Base-by-base conservation (phyloP, 2,888 invertebrate genomes). In the Orchesella flavescens region DNA sequence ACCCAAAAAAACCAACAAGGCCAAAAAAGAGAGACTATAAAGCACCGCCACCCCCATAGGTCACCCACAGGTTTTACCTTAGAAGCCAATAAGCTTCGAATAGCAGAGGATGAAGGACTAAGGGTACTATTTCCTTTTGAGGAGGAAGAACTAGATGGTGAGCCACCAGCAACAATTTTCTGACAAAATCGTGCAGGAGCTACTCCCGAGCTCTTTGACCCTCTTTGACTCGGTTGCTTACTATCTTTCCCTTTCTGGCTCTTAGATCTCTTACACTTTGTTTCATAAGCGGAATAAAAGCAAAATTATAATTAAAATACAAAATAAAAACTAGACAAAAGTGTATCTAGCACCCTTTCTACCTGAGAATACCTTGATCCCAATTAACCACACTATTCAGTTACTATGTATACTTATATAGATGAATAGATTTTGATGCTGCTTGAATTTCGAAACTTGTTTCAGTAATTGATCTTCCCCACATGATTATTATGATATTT, bases 51-150 rank as follows among this genome's bases (percentile, higher is more conserved):
- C 34, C 34, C 34, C 34, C 2, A 34, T 7, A 34, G 7, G 34
- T 4, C 34, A n/a, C 34, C 34, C 34, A 34, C 34, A 34, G 34
- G n/a, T 66, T 61, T 86, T 88, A 88, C 88, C 88, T 88, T 88
- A 5, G 88, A 87, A 9, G 88, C 88, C 76, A 88, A 86, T 59
- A 88, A 86, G 66, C 87, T 88, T 85, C 88, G 75, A 75, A 88
- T 88, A 73, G 87, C 88, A 59, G 88, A 88, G 10, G 88, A 88
- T 7, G 88, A 83, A 44, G 88, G 87, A 73, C 87, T 87, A 74
- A 86, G 72, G 34, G 71, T 77, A 44, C 57, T 77, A 21, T 72
- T 75, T 63, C 82, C 75, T 66, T 76, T 76, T 4, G 76, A 43
- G 4, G 43, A 76, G 10, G 57, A 15, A 12, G 34, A 4, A 34